Percentiles rank a stretch among this genome's conserved stretches.
These are phyloP conservation scores for Rissa tridactyla DNA, from an alignment of 2,113 vertebrate species.

Conservation along the genomic window DNA sequence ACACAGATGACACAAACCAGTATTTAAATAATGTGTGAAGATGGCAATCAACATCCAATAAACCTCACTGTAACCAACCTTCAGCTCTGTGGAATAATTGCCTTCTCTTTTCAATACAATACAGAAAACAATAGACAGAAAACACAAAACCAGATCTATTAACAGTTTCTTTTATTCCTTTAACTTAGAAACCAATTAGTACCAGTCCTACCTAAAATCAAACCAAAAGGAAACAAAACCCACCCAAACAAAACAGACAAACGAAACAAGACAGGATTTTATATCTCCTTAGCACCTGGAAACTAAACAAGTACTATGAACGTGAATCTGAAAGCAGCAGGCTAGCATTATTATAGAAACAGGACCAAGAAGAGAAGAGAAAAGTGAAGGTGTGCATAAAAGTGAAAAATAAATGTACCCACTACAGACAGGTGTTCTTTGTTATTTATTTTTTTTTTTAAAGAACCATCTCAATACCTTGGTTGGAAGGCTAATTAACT, in stretches of 20 bases:
- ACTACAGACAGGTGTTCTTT: background rate
- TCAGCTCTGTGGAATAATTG: background rate
- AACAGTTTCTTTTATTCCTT: background rate
- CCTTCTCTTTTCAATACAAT: background rate
- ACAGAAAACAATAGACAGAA: background rate
- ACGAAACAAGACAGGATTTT: background rate
- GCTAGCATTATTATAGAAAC: background rate
- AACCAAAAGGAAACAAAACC: background rate
- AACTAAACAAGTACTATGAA: background rate
- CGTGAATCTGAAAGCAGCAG: background rate
- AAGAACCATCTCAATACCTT: background rate
- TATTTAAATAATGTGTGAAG: background rate
- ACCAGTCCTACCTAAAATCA: background rate
- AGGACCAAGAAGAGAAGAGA: background rate
- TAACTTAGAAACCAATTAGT: background rate
- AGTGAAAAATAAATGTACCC: background rate
- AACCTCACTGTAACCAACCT: background rate
- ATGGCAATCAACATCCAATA: background rate
- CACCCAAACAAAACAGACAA: background rate
- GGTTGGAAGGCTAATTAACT: constrained; percentile 18
- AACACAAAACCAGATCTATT: background rate
- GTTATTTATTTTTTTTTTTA: background rate
- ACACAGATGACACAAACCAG: background rate
- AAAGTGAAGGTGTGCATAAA: background rate
- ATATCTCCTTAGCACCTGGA: background rate